Evolutionary conservation across 2,113 vertebrate species (phyloP).

Genomic region (Rhinopomastus cyanomelas): DNA sequence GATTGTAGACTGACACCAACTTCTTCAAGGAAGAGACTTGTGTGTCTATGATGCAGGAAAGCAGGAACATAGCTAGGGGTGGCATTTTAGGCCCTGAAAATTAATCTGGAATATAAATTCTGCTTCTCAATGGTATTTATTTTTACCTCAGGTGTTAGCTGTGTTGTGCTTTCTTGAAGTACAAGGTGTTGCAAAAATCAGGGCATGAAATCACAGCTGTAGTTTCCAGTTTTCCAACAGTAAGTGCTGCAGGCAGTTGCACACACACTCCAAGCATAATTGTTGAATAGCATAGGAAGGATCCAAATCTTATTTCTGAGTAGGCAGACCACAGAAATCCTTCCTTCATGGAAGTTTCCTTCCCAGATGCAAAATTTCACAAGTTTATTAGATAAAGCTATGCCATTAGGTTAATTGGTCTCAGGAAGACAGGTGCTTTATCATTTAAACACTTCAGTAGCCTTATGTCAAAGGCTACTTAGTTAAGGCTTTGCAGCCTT

Average conservation of each 20-base stretch:
- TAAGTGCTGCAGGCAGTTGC: neutral
- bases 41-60: neutral
- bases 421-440: neutral
- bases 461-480: neutral
- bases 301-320: neutral
- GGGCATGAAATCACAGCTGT: neutral
- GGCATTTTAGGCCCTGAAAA: neutral
- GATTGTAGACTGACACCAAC: rapidly evolving
- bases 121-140: neutral
- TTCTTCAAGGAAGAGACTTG: neutral
- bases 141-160: neutral
- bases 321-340: neutral
- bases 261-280: neutral
- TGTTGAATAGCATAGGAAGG: neutral
- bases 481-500: neutral
- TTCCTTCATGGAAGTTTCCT: neutral
- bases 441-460: neutral
- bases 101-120: neutral
- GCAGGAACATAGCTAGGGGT: neutral
- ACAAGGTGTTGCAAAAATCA: neutral
- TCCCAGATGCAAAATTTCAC: neutral
- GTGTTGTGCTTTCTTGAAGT: neutral
- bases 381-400: neutral
- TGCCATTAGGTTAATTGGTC: neutral
- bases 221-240: neutral